phyloP scores from a whole-genome alignment of 2,888 invertebrate genomes.

The Eristalis tenax region DNA sequence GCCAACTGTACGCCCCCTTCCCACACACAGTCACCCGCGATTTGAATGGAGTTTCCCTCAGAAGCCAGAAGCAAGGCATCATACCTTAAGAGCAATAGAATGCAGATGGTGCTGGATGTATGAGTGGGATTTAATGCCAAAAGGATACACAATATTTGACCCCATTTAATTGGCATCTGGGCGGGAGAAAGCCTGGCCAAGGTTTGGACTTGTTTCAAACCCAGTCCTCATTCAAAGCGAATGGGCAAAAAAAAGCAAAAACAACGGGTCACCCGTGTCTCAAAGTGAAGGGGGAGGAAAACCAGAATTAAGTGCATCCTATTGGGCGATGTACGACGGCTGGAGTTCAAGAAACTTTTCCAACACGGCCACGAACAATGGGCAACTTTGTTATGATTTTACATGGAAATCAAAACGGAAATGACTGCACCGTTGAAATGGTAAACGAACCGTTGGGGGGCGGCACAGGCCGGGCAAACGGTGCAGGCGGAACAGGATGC shows the following conservation, averaged over 20 bases:
- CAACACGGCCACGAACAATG: neutral
- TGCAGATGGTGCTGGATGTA: slow-evolving; percentile 7
- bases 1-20: neutral
- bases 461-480: neutral
- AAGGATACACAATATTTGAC: neutral
- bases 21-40: neutral
- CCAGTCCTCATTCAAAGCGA: neutral
- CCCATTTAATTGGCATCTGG: slow-evolving; percentile 14
- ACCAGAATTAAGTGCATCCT: neutral
- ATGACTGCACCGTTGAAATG: neutral
- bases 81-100: slow-evolving; percentile 12
- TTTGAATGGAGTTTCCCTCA: neutral
- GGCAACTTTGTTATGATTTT: neutral
- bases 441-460: neutral
- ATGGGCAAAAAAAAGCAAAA: neutral
- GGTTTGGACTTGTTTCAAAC: neutral
- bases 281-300: neutral
- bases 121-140: slow-evolving; percentile 7
- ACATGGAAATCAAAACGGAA: neutral
- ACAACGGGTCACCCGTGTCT: neutral
- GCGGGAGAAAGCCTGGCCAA: neutral
- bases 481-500: neutral
- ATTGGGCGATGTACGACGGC: neutral
- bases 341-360: neutral
- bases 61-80: neutral